Conservation (phyloP, 2,797 vertebrate genomes). For the Leptoclinus maculatus region DNA sequence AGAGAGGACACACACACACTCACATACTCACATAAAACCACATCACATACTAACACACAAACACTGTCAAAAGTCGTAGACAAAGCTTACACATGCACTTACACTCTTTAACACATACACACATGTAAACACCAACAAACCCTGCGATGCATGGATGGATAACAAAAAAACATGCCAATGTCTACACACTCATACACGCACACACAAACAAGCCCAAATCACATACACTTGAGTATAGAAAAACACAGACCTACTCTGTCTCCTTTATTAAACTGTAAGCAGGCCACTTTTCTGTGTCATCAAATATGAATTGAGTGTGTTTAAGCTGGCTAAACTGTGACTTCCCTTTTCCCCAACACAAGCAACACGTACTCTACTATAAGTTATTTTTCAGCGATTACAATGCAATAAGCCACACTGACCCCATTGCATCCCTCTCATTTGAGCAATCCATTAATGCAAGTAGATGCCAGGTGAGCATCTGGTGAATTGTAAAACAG, state of each 20-base stretch:
- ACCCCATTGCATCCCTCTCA: background rate
- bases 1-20: constrained; percentile 12
- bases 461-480: background rate
- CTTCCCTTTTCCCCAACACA: background rate
- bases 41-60: background rate
- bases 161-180: too few species aligned
- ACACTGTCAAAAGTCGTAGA: background rate
- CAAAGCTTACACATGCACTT: background rate
- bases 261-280: background rate
- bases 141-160: background rate
- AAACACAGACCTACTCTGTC: background rate
- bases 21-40: background rate
- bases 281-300: background rate
- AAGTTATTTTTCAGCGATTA: background rate
- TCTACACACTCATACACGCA: background rate
- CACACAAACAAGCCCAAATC: background rate
- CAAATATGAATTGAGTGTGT: background rate
- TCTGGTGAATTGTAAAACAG: background rate
- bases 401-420: background rate
- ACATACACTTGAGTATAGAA: background rate
- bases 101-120: background rate
- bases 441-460: background rate
- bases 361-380: background rate
- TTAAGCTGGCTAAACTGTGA: background rate
- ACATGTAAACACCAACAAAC: constrained; percentile 2